phyloP scores from a whole-genome alignment of 2,797 vertebrate genomes.

The Microhierax caerulescens region DNA sequence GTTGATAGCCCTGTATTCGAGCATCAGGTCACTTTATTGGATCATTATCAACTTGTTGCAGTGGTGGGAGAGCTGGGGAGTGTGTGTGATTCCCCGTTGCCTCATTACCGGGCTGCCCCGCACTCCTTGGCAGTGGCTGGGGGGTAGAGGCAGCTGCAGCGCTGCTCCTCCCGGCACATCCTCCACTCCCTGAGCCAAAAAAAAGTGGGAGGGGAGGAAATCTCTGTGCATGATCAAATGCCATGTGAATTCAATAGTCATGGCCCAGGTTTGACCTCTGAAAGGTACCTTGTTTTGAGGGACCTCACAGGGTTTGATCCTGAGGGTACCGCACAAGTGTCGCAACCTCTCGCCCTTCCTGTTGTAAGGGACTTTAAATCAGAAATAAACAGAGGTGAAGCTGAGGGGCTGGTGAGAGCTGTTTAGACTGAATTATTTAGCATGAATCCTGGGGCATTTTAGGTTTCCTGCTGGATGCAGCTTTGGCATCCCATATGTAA shows the following conservation, averaged over 20 bases:
- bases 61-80: neutral
- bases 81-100: neutral
- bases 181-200: neutral
- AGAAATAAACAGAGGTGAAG: conserved; percentile 54
- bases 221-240: neutral
- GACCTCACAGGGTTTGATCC: neutral
- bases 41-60: neutral
- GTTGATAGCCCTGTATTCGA: neutral
- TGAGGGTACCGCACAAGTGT: neutral
- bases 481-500: neutral
- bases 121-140: neutral
- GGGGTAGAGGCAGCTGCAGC: neutral
- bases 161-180: accelerated
- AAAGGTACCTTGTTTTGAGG: neutral
- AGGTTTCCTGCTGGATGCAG: neutral
- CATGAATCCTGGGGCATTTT: neutral
- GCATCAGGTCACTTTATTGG: neutral
- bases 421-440: conserved; percentile 1
- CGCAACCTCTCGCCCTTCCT: conserved; percentile 22
- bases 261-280: conserved; percentile 38
- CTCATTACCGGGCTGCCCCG: neutral
- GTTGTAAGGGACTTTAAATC: conserved; percentile 37
- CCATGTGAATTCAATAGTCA: neutral
- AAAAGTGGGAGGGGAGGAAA: neutral
- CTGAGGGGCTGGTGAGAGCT: neutral